Evolutionary conservation across 2,888 invertebrate species (phyloP).

Genomic region (Ceramica pisi): DNA sequence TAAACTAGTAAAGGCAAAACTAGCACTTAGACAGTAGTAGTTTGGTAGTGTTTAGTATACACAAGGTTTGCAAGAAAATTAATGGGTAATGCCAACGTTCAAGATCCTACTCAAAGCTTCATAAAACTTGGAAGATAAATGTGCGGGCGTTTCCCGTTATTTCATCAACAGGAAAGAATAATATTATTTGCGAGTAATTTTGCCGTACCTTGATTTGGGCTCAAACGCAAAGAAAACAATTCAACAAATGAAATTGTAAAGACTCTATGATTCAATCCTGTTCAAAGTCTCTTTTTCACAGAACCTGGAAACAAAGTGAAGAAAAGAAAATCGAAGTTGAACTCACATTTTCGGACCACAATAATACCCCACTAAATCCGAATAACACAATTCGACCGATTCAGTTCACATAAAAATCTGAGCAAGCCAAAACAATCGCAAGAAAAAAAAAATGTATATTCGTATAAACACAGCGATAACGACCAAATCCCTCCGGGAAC

Average conservation of each 20-base stretch:
- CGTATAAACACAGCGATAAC: not conserved
- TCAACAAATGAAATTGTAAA: not conserved
- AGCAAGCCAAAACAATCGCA: not conserved
- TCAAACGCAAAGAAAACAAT: too few species aligned
- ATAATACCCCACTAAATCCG: not conserved
- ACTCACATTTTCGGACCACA: not conserved
- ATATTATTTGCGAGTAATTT: too few species aligned
- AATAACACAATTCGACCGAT: not conserved
- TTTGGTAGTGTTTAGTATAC: too few species aligned
- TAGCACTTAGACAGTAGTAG: too few species aligned
- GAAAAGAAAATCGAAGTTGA: not conserved
- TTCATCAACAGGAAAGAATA: constrained; percentile 25
- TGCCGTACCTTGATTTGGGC: not conserved
- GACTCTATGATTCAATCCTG: not conserved
- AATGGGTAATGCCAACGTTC: not conserved
- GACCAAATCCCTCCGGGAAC: not conserved
- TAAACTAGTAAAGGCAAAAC: not conserved
- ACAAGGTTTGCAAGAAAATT: not conserved
- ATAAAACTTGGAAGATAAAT: not conserved
- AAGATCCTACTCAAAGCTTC: not conserved
- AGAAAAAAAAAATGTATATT: not conserved
- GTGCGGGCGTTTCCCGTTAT: constrained; percentile 19
- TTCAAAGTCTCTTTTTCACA: not conserved
- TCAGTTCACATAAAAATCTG: not conserved
- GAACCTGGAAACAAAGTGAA: not conserved